These are phyloP conservation scores for Shinisaurus crocodilurus DNA, from an alignment of 2,113 vertebrate species.

Conservation along the genomic window DNA sequence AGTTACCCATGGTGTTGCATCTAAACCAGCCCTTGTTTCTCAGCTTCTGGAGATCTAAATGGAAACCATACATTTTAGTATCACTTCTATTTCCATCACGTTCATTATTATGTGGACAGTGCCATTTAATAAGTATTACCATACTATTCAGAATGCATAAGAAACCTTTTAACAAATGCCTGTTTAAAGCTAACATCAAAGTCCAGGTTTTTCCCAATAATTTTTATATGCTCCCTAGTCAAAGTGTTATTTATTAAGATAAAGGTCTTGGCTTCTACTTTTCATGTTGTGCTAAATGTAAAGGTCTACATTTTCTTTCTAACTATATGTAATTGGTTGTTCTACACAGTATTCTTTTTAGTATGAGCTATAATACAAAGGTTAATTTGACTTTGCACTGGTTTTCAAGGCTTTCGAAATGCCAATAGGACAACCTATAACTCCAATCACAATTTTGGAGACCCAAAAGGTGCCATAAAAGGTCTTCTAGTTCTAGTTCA, in stretches of 20 bases:
- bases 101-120: neutral
- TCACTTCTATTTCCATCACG: neutral
- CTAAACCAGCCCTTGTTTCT: neutral
- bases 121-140: neutral
- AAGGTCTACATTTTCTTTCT: neutral
- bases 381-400: neutral
- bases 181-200: no score
- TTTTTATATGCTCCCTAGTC: neutral
- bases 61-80: neutral
- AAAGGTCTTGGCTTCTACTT: neutral
- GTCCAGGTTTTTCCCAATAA: neutral
- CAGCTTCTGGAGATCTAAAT: neutral
- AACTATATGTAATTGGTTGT: neutral
- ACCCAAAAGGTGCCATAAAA: neutral
- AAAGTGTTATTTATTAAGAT: neutral
- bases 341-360: neutral
- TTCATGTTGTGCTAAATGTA: neutral
- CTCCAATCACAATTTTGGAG: neutral
- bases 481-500: neutral
- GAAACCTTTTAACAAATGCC: neutral
- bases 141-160: neutral
- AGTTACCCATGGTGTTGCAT: no score
- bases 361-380: neutral
- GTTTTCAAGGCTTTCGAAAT: neutral
- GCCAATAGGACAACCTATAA: neutral